Percentiles rank a stretch among this genome's conserved stretches.
phyloP scores from a whole-genome alignment of 2,113 vertebrate species.

The Poicephalus gulielmi region DNA sequence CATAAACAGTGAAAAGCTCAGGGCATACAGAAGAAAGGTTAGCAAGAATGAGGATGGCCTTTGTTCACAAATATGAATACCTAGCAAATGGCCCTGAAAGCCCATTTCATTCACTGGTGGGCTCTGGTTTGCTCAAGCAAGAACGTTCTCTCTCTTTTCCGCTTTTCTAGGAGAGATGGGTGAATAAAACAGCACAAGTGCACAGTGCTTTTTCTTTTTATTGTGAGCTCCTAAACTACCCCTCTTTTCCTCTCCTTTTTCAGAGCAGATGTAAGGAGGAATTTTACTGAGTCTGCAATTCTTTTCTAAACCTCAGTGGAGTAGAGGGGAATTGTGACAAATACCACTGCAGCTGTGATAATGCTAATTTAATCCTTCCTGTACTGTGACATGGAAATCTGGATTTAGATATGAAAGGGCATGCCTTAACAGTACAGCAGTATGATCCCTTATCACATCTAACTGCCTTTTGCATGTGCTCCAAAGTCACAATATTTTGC shows the following conservation, averaged over 20 bases:
- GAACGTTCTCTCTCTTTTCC: neutral
- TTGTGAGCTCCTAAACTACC: neutral
- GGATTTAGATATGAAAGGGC: neutral
- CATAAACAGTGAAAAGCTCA: neutral
- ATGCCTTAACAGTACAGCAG: neutral
- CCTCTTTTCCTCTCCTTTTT: neutral
- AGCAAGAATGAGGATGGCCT: neutral
- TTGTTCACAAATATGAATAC: neutral
- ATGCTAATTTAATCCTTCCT: neutral
- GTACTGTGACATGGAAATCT: neutral
- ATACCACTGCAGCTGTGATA: neutral
- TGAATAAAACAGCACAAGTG: fast-evolving
- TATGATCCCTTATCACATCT: neutral
- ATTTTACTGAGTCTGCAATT: neutral
- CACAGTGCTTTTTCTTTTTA: neutral
- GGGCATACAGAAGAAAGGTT: neutral
- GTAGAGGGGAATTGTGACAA: neutral
- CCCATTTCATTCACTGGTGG: fast-evolving
- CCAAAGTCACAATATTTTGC: neutral
- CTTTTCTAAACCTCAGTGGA: neutral
- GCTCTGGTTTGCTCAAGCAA: neutral
- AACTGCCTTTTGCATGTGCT: neutral
- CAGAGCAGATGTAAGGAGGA: neutral
- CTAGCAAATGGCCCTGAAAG: neutral
- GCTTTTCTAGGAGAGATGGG: neutral